phyloP scores from a whole-genome alignment of 2,113 vertebrate species.

The Hirundichthys speculiger region DNA sequence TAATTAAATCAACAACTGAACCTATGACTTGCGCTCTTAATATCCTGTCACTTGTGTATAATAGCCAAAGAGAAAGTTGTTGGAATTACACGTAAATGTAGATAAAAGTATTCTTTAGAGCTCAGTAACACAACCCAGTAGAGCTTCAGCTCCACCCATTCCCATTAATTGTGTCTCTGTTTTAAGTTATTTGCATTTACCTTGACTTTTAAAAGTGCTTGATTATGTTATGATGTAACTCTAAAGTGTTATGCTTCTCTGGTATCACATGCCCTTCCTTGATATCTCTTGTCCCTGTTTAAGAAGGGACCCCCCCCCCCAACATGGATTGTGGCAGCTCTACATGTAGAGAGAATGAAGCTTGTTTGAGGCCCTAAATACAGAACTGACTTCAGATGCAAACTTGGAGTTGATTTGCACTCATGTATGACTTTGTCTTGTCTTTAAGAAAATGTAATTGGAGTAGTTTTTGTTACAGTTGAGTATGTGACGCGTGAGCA shows the following conservation, averaged over 20 bases:
- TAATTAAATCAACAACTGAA: neutral
- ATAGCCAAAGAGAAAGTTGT: neutral
- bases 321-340: constrained; percentile 32
- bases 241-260: neutral
- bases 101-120: too few relatives aligned
- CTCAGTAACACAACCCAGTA: too few relatives aligned
- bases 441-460: neutral
- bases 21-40: neutral
- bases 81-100: neutral
- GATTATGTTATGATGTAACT: neutral
- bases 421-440: neutral
- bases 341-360: constrained; percentile 18
- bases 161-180: too few relatives aligned
- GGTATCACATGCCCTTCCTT: constrained; percentile 25
- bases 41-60: neutral
- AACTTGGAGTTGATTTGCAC: neutral
- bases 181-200: too few relatives aligned
- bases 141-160: too few relatives aligned
- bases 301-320: constrained; percentile 60
- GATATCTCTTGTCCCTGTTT: constrained; percentile 43
- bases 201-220: constrained; percentile 10
- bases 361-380: constrained; percentile 23
- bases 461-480: constrained; percentile 3
- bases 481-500: constrained; percentile 1
- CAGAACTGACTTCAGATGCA: neutral